Evolutionary conservation across 1,140 invertebrate genomes (phyloP), one percentile per base, ranked within the genome.

Genomic region (Conopomorpha cramerella): DNA sequence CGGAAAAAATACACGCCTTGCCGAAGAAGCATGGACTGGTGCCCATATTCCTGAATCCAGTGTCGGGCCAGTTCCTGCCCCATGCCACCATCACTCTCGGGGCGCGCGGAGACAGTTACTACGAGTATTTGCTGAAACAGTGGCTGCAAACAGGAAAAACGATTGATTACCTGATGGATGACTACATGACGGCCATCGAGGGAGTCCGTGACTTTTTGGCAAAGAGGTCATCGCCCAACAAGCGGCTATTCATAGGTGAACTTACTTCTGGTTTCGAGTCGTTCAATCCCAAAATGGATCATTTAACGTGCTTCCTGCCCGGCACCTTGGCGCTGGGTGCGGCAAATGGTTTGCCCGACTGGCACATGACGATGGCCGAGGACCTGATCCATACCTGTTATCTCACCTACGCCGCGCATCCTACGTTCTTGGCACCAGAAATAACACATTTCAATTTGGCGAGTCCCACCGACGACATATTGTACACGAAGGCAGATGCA

Each of bases 221-320:
- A 1, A 86, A 84, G 45, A 68, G 82, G 33, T 96, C 95, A 3
- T 85, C 89, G 0, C 87, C 89, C 0, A 93, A 89, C 55, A 92
- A 95, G 44, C 86, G 90, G 40, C 68, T 90, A 0, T 99, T 95
- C 64, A 83, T 99, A 34, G 96, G 95, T 2, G 97, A 99, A 80
- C 77, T 99, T 4, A 81, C 95, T 11, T 86, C 86, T 27, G 88
- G 88, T 12, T n/a, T n/a, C n/a, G 51, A 88, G 63, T 87, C 91
- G 34, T 95, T 96, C 60, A 95, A 92, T 77, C 95, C 96, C 7
- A 99, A 99, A 84, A 99, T 99, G 96, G 96, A 99, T 70, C 96
- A 99, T 78, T 78, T 99, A 28, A 95, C 93, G 0, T 99, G 97
- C 72, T 99, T 94, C 70, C 76, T 99, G 38, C 89, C 95, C 2